Evolutionary conservation across 2,888 invertebrate species (phyloP).

Genomic region (Halictus quadricinctus): DNA sequence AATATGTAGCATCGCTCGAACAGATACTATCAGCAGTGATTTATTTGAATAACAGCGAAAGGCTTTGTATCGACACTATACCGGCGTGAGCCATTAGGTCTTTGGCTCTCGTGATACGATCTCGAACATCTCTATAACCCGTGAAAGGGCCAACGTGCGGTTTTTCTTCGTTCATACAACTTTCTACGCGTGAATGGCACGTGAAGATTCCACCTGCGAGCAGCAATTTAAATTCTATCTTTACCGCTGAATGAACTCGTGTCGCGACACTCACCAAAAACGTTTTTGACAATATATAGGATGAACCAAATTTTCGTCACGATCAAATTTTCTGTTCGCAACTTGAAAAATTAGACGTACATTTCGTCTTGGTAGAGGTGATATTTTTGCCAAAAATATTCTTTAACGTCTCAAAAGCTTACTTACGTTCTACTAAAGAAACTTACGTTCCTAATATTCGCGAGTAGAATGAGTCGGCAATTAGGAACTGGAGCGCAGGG

Average conservation of each 20-base stretch:
- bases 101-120: slow-evolving; percentile 66
- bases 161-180: slow-evolving; percentile 28
- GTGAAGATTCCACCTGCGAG: slow-evolving; percentile 22
- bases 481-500: neutral
- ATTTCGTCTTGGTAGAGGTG: no score
- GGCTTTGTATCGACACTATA: slow-evolving; percentile 56
- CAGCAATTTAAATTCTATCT: neutral
- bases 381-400: neutral
- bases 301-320: neutral
- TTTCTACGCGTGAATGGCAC: slow-evolving; percentile 7
- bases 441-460: neutral
- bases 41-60: slow-evolving; percentile 65
- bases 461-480: neutral
- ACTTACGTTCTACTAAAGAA: no score
- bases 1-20: slow-evolving; percentile 57
- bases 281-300: neutral
- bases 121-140: slow-evolving; percentile 70
- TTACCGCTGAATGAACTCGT: neutral
- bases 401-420: no score
- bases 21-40: slow-evolving; percentile 65
- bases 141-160: slow-evolving; percentile 48
- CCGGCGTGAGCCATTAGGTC: slow-evolving; percentile 62
- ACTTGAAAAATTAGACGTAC: no score
- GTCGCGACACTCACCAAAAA: neutral
- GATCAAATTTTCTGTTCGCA: no score